Evolutionary conservation across 2,797 vertebrate genomes (phyloP).

Genomic region (Okamejei kenojei): DNA sequence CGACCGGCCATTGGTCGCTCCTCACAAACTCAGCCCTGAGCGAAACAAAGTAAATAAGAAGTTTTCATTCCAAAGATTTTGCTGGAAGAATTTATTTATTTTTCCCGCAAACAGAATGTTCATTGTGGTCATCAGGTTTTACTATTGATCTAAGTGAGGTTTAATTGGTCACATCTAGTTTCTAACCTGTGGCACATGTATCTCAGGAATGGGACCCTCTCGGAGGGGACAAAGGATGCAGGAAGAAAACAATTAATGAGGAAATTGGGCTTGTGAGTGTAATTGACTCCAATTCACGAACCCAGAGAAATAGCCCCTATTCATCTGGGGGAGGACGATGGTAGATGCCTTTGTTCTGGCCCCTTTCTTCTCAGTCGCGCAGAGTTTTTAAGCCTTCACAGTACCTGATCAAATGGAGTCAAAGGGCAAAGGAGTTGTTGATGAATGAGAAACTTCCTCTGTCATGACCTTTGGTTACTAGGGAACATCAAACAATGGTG

Average conservation of each 20-base stretch:
- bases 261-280: conserved; percentile 38
- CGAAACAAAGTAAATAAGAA: conserved; percentile 11
- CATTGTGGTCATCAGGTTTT: conserved; percentile 20
- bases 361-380: conserved; percentile 26
- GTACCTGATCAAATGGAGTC: conserved; percentile 38
- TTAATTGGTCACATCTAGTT: conserved; percentile 32
- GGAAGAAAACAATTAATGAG: conserved; percentile 39
- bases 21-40: not conserved
- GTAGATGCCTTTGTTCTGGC: conserved; percentile 22
- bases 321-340: conserved; percentile 27
- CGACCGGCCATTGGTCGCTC: not conserved
- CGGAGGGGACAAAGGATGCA: conserved; percentile 32
- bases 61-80: conserved; percentile 35
- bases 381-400: conserved; percentile 37
- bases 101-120: conserved; percentile 3
- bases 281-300: conserved; percentile 38
- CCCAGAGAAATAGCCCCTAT: conserved; percentile 36
- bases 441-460: conserved; percentile 39
- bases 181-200: conserved; percentile 38
- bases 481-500: conserved; percentile 29
- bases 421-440: conserved; percentile 38
- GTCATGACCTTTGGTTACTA: conserved; percentile 37
- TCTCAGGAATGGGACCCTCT: conserved; percentile 34
- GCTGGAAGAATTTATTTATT: not conserved
- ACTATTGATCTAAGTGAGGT: conserved; percentile 37